Evolutionary conservation across 2,113 vertebrate genomes (phyloP).

Genomic region (Aegotheles bennettii): DNA sequence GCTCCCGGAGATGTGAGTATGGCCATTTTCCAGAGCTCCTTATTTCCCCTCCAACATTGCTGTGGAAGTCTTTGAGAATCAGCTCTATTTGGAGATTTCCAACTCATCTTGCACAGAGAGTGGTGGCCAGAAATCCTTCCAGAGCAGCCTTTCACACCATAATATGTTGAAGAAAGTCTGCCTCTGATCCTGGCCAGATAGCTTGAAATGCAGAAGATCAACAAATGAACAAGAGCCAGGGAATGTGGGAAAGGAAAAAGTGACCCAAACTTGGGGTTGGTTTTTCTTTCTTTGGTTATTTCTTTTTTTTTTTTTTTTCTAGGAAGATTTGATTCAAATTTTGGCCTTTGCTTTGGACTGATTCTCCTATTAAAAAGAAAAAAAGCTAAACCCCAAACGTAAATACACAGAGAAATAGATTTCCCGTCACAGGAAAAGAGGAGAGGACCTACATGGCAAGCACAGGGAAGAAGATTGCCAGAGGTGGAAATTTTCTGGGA

Average conservation of each 20-base stretch:
- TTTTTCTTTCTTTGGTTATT: not conserved
- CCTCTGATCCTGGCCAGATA: conserved; percentile 11
- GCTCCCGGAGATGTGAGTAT: not conserved
- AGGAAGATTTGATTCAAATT: conserved; percentile 20
- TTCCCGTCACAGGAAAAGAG: conserved; percentile 48
- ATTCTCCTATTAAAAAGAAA: conserved; percentile 18
- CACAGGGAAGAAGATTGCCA: not conserved
- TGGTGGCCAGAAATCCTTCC: conserved; percentile 13
- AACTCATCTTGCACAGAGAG: not conserved
- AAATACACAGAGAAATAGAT: conserved; percentile 32
- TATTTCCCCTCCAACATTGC: not conserved
- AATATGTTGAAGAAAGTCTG: conserved; percentile 22
- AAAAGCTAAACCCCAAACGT: not conserved
- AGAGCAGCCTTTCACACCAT: conserved; percentile 21
- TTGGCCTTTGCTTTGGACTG: conserved; percentile 9
- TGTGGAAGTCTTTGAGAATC: not conserved
- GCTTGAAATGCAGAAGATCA: conserved; percentile 40
- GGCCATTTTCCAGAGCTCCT: not conserved
- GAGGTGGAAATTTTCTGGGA: conserved; percentile 56
- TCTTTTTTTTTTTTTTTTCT: not conserved
- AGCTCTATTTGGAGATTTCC: not conserved
- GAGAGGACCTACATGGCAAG: conserved; percentile 30
- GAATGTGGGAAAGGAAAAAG: conserved; percentile 48
- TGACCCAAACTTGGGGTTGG: not conserved
- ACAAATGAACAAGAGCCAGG: conserved; percentile 16